Evolutionary conservation across 1,140 invertebrate species (phyloP), one percentile per base, ranked within the genome.

Genomic region (Drosophila sucinea): DNA sequence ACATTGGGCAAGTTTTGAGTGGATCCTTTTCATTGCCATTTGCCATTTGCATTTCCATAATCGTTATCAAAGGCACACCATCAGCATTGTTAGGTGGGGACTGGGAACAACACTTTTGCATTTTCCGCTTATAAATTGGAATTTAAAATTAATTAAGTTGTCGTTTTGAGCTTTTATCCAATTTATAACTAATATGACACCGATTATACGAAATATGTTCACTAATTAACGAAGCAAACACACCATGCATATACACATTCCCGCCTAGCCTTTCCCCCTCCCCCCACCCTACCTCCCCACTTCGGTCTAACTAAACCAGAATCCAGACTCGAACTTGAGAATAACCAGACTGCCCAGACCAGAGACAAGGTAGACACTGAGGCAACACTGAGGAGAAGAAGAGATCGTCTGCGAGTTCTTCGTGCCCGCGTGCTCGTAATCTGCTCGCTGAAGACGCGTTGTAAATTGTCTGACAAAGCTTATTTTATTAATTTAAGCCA

Each of bases 111-210:
- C 40, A 56, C 51, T 54, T 61, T 44, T 67, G 6, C 60, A 68
- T 55, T 75, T 79, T 60, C 73, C 69, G 84, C 82, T 89, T 87
- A 82, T 84, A 90, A 90, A 91, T 91, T 84, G 81, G 90, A 91
- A 91, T 87, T 91, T 90, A 91, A 87, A 91, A 91, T 91, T 91
- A 91, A 91, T 91, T 91, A 91, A 91, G 82, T 90, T 91, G 90
- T 91, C 90, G 90, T 91, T 90, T 91, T 91, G 80, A 76, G 90
- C 90, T 87, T 91, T 91, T 91, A 91, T 91, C 86, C 82, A 91
- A 91, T 91, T 91, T 91, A 91, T 91, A 91, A 91, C 90, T 91
- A 91, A 91, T 91, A 91, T 91, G 90, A 91, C 90, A 91, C 90
- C 90, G 90, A 91, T 91, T 91, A 91, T 90, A 90, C 86, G 90